phyloP scores from a whole-genome alignment of 1,140 invertebrate species.

The Geopemphigus sp. region DNA sequence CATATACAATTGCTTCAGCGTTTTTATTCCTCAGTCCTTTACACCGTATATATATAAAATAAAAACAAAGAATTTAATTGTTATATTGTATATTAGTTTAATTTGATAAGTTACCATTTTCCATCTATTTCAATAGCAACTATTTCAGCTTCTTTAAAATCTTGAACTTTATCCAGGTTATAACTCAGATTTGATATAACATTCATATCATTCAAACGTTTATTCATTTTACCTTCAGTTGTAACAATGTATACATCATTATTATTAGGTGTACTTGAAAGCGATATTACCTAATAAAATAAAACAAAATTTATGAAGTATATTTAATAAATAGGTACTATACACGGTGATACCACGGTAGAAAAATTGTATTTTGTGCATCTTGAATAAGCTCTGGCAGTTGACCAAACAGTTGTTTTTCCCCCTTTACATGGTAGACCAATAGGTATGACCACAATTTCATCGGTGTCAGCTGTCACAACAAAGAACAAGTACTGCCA shows the following conservation, averaged over 20 bases:
- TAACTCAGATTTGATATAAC: not conserved
- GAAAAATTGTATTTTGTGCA: too few species aligned
- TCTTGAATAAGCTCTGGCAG: too few species aligned
- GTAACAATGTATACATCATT: conserved; percentile 6
- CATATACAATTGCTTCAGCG: too few species aligned
- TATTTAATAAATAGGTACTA: too few species aligned
- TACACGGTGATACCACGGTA: too few species aligned
- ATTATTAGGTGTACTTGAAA: not conserved
- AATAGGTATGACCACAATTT: too few species aligned
- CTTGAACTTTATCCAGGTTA: not conserved
- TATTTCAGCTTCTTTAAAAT: not conserved
- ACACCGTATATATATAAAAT: too few species aligned
- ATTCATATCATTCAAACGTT: not conserved
- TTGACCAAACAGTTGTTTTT: too few species aligned
- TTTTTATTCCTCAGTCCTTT: too few species aligned
- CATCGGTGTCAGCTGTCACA: too few species aligned
- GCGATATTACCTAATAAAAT: conserved; percentile 18
- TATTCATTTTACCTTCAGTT: conserved; percentile 14
- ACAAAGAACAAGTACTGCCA: too few species aligned
- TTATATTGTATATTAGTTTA: not conserved
- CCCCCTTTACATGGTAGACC: too few species aligned
- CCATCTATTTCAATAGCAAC: conserved; percentile 32
- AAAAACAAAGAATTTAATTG: not conserved
- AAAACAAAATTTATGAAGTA: not conserved
- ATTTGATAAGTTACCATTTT: conserved; percentile 17